These are phyloP conservation scores for Chloroceryle inda DNA, from an alignment of 2,797 vertebrate species.

Conservation along the genomic window DNA sequence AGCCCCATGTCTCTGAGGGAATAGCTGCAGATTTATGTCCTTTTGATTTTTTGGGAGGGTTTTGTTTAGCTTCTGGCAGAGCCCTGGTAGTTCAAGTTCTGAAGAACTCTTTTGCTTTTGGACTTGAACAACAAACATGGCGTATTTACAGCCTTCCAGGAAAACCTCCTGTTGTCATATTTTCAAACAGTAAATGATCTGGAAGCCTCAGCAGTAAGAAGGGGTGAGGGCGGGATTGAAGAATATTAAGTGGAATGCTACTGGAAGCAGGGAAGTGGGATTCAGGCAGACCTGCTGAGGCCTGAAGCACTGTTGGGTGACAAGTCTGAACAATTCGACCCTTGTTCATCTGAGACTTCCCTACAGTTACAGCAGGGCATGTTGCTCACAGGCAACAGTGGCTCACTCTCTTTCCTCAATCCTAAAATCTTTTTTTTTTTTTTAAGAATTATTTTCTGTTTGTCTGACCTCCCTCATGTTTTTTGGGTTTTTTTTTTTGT, in stretches of 20 bases:
- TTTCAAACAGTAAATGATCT: not conserved
- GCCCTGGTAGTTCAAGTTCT: not conserved
- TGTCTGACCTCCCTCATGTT: not conserved
- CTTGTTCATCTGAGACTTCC: not conserved
- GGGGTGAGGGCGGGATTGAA: not conserved
- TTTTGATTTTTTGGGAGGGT: not conserved
- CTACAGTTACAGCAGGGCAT: not conserved
- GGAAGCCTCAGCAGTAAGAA: not conserved
- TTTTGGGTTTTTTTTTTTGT: not conserved
- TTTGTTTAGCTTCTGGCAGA: conserved; percentile 2
- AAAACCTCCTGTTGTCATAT: not conserved
- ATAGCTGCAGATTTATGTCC: not conserved
- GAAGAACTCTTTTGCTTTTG: not conserved
- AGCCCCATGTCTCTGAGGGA: not conserved
- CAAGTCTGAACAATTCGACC: not conserved
- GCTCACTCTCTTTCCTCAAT: not conserved
- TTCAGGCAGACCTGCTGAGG: not conserved
- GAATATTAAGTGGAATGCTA: not conserved
- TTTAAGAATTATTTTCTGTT: not conserved
- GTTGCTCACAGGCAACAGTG: not conserved
- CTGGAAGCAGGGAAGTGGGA: not conserved
- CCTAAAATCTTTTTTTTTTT: not conserved
- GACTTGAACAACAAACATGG: not conserved
- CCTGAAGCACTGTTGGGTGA: not conserved
- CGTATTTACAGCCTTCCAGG: not conserved